Conservation (phyloP, 2,113 vertebrate genomes). For the Syngnathus floridae region DNA sequence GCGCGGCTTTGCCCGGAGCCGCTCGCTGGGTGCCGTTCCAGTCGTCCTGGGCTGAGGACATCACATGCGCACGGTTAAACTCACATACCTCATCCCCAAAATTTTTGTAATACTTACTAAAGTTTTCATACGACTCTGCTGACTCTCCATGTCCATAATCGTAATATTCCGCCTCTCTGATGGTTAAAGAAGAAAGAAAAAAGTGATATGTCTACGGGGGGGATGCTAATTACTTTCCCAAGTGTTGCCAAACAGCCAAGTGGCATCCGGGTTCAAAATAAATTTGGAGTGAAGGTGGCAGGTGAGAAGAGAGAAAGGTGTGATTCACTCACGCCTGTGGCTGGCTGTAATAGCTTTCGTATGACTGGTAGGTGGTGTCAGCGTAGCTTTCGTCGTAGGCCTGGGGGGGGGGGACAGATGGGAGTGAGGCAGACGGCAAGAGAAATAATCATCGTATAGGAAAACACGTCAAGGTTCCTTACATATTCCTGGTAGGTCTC, state of each 20-base stretch:
- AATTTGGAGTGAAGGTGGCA: constrained; percentile 23
- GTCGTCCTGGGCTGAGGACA: constrained; percentile 83
- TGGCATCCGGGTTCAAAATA: constrained; percentile 16
- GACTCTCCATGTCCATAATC: constrained; percentile 96
- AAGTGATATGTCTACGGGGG: constrained; percentile 18
- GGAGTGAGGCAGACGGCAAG: constrained; percentile 18
- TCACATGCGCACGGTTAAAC: constrained; percentile 1
- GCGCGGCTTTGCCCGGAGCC: constrained; percentile 78
- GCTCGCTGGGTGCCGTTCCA: constrained; percentile 87
- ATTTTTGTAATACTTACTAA: constrained; percentile 69
- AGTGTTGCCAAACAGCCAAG: constrained; percentile 19
- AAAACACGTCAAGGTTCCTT: constrained; percentile 47
- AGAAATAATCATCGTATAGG: too few species aligned
- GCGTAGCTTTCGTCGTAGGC: constrained; percentile 89
- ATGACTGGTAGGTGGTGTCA: constrained; percentile 88
- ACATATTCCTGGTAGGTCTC: constrained; percentile 91
- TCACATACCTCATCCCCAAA: too few species aligned
- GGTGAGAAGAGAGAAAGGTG: constrained; percentile 33
- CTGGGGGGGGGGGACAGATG: constrained; percentile 59
- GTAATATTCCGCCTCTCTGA: constrained; percentile 94
- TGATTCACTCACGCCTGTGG: constrained; percentile 86
- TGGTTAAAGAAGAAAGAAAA: constrained; percentile 13
- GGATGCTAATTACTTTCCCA: constrained; percentile 39
- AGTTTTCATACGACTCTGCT: constrained; percentile 89
- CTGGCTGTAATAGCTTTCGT: constrained; percentile 95